phyloP scores from a whole-genome alignment of 2,797 vertebrate genomes.

The Mormyrus hasselquistii region DNA sequence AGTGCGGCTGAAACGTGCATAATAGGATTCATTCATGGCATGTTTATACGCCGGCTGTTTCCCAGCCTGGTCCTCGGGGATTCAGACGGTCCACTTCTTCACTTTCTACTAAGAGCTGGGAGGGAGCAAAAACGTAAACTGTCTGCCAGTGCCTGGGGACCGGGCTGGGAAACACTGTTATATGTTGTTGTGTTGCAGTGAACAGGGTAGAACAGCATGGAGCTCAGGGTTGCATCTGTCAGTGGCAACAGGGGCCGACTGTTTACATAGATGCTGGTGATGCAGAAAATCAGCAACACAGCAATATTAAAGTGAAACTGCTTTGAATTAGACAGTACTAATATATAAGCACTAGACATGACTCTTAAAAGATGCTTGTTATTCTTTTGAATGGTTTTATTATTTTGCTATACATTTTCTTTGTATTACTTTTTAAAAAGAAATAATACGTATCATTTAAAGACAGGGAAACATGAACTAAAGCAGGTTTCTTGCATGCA shows the following conservation, averaged over 20 bases:
- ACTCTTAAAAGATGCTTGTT: not conserved
- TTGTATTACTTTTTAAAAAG: not conserved
- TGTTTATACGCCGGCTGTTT: not conserved
- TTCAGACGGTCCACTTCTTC: not conserved
- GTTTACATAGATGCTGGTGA: not conserved
- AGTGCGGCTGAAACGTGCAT: not conserved
- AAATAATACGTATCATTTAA: not conserved
- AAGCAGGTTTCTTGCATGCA: not conserved
- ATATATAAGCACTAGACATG: not conserved
- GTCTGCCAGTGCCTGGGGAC: not conserved
- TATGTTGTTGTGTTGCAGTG: not conserved
- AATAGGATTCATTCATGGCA: not conserved
- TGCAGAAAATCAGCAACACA: not conserved
- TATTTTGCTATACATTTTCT: not conserved
- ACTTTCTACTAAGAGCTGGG: not conserved
- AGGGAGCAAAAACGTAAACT: not conserved
- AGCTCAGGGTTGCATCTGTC: not conserved
- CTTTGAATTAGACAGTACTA: not conserved
- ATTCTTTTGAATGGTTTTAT: not conserved
- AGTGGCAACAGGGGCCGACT: not conserved
- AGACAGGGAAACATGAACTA: not conserved
- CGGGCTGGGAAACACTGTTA: not conserved
- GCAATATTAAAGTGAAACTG: not conserved
- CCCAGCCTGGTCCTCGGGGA: not conserved
- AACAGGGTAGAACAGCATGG: not conserved